These are phyloP conservation scores for Oreochromis aureus DNA, from an alignment of 2,113 vertebrate genomes.

Conservation along the genomic window DNA sequence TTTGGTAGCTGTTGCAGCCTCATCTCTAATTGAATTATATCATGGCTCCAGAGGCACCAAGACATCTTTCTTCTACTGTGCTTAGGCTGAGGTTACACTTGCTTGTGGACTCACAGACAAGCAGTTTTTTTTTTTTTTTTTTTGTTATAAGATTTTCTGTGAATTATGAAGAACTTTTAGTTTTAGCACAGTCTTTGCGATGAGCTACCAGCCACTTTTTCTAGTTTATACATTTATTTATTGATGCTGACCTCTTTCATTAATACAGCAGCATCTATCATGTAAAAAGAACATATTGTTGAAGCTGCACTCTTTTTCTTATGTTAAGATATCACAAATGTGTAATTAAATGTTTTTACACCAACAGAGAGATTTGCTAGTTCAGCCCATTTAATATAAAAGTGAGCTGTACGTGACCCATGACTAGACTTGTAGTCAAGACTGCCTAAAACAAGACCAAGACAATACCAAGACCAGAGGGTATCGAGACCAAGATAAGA, in stretches of 20 bases:
- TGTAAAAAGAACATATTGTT: not conserved
- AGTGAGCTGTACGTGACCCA: not conserved
- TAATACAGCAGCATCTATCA: not conserved
- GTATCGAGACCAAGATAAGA: too few relatives aligned
- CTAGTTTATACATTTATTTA: not conserved
- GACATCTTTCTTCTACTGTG: not conserved
- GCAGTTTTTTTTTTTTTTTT: fast-evolving
- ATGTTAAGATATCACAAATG: not conserved
- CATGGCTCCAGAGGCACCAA: not conserved
- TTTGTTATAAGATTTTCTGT: not conserved
- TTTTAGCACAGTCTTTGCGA: not conserved
- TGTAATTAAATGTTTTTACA: not conserved
- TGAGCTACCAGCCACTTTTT: fast-evolving
- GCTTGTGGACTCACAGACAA: not conserved
- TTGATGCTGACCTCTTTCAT: not conserved
- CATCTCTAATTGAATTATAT: not conserved
- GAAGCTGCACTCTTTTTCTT: not conserved
- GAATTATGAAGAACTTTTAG: not conserved
- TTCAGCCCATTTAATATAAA: not conserved
- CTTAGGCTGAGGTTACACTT: not conserved
- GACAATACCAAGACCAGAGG: too few relatives aligned
- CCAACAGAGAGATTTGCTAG: not conserved
- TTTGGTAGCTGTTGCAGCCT: not conserved
- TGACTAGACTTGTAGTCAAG: not conserved
- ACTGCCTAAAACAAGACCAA: too few relatives aligned